Evolutionary conservation across 2,797 vertebrate genomes (phyloP), one percentile per base, ranked within the genome.

Genomic region (Protosalanx chinensis): DNA sequence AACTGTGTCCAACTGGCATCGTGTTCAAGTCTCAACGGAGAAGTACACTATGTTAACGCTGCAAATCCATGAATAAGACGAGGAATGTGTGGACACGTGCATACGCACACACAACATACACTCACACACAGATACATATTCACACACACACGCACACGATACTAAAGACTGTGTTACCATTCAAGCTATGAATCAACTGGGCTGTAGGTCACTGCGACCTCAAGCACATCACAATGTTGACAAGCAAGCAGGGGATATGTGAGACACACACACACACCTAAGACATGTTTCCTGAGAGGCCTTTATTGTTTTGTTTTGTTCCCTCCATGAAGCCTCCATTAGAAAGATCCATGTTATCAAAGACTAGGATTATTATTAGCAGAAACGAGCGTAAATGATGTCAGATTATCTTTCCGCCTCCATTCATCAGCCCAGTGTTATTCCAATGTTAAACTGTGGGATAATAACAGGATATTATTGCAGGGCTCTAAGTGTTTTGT

Each of bases 41-140:
- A 59, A 59, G 8, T 29, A 10, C 58, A 27, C 58, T 16, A 15
- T 53, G 51, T 90, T 93, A 93, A 92, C 91, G 73, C 78, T 27
- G 72, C 86, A 85, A 91, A 91, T 83, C 81, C 82, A 72, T 82
- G 77, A 80, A 82, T 76, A 87, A 88, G 86, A 87, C 84, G 88
- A 91, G 85, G 71, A 75, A 85, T 86, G 86, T 62, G 78, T 85
- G 85, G 82, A 68, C 51, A 41, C 46, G 57, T 53, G 35, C 66
- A 58, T 29, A 35, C 29, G 35, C 29, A 27, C 53, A 58, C 29
- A 33, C 20, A 10, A 66, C 41, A 30, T 66, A 63, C 18, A 66
- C 53, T 61, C 23, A 20, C 64, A 64, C 3, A 41, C 32, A 59
- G 33, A 69, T 37, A 49, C 49, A 67, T 6, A 18, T 18, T 53